phyloP scores from a whole-genome alignment of 2,113 vertebrate genomes.

The Pedetes capensis region DNA sequence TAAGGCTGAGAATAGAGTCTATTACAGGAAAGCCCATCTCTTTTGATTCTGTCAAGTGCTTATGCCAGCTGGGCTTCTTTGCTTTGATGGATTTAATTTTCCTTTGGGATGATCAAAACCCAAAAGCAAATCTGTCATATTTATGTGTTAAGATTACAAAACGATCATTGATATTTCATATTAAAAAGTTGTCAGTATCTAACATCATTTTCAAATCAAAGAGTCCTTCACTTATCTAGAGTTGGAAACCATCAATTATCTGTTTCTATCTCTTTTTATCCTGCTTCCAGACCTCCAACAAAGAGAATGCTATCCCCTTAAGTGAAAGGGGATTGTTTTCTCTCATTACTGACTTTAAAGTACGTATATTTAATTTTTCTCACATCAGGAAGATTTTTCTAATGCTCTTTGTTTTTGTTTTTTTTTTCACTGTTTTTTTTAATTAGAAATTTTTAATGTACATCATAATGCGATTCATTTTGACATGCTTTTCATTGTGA shows the following conservation, averaged over 20 bases:
- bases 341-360: not conserved
- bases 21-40: conserved; percentile 35
- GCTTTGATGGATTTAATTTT: conserved; percentile 55
- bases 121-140: conserved; percentile 49
- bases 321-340: not conserved
- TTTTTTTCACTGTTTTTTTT: no score
- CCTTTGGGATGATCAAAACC: conserved; percentile 27
- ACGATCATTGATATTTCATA: not conserved
- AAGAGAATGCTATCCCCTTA: not conserved
- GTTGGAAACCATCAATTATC: not conserved
- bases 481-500: no score
- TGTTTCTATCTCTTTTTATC: not conserved
- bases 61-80: not conserved
- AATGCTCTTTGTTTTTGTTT: not conserved
- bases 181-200: not conserved
- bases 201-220: conserved; percentile 13
- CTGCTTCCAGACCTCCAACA: not conserved
- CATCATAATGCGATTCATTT: no score
- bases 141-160: conserved; percentile 52
- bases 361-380: not conserved
- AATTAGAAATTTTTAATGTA: no score
- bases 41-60: conserved; percentile 16
- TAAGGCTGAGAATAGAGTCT: conserved; percentile 8
- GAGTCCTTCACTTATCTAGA: not conserved
- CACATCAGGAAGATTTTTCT: not conserved